phyloP scores from a whole-genome alignment of 1,140 invertebrate species.

The Nymphalis io region DNA sequence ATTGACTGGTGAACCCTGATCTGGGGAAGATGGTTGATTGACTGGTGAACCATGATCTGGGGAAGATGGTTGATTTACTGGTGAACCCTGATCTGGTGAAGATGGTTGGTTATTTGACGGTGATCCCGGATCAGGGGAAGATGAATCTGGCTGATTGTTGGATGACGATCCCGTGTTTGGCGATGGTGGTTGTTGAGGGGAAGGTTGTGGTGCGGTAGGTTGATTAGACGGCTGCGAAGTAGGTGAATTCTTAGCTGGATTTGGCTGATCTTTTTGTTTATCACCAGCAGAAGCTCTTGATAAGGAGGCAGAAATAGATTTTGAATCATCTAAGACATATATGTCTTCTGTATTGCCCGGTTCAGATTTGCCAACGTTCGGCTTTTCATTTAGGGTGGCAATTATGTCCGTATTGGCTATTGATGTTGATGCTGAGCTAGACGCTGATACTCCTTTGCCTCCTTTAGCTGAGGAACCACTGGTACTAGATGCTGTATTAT shows the following conservation, averaged over 20 bases:
- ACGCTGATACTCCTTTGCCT: conserved; percentile 10
- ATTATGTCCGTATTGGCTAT: conserved; percentile 37
- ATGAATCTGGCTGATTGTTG: neutral
- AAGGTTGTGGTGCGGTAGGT: neutral
- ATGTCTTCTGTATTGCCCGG: conserved; percentile 36
- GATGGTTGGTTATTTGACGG: neutral
- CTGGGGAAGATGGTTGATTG: too few species aligned
- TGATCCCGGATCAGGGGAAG: neutral
- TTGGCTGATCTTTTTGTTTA: neutral
- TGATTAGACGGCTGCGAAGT: neutral
- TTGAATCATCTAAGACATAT: conserved; percentile 36
- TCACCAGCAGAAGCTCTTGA: conserved; percentile 8
- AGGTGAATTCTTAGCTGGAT: neutral
- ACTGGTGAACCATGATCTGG: too few species aligned
- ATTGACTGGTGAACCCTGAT: neutral
- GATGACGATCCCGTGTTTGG: neutral
- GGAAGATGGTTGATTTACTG: too few species aligned
- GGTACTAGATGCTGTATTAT: conserved; percentile 31
- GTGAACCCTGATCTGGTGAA: too few species aligned
- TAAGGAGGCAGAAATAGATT: conserved; percentile 18
- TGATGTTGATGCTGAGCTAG: conserved; percentile 34
- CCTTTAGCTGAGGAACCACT: conserved; percentile 32
- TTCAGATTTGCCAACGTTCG: conserved; percentile 2
- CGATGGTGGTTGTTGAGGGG: neutral
- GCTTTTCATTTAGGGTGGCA: conserved; percentile 31